phyloP scores from a whole-genome alignment of 2,113 vertebrate genomes.

The Nothobranchius furzeri region DNA sequence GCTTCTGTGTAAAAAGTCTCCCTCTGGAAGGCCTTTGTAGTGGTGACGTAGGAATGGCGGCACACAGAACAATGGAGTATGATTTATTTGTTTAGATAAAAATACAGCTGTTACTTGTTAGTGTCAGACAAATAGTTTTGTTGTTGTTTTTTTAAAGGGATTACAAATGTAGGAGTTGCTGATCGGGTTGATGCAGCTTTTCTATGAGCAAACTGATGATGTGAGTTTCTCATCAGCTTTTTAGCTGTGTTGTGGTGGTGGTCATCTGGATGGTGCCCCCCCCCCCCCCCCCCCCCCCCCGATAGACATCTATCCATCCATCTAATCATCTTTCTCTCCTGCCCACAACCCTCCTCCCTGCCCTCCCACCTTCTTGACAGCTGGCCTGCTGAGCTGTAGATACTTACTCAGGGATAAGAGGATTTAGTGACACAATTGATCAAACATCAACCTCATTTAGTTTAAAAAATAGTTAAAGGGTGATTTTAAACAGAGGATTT shows the following conservation, averaged over 20 bases:
- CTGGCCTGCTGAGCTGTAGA: slow-evolving; percentile 75
- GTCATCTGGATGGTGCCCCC: slow-evolving; percentile 42
- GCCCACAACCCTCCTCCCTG: slow-evolving; percentile 31
- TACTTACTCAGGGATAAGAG: slow-evolving; percentile 75
- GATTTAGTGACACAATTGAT: slow-evolving; percentile 80
- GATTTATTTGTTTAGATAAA: background rate
- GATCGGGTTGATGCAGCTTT: slow-evolving; percentile 8
- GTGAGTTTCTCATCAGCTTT: slow-evolving; percentile 48
- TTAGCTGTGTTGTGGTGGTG: slow-evolving; percentile 15
- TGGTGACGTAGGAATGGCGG: background rate
- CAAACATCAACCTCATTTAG: slow-evolving; percentile 81
- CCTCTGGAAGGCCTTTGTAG: slow-evolving; percentile 5
- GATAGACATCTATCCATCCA: slow-evolving; percentile 11
- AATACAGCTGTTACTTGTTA: background rate
- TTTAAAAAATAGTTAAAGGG: slow-evolving; percentile 60
- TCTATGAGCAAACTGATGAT: slow-evolving; percentile 15
- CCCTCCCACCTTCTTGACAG: slow-evolving; percentile 77
- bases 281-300: slow-evolving; percentile 56
- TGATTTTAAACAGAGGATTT: slow-evolving; percentile 26
- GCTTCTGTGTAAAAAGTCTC: slow-evolving; percentile 6
- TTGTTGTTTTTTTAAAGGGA: slow-evolving; percentile 11
- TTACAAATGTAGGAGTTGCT: slow-evolving; percentile 41
- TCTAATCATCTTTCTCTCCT: slow-evolving; percentile 32
- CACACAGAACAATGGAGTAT: background rate
- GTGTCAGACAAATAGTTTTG: background rate